A percentile compares a stretch with the other conserved stretches of the same genome.
Evolutionary conservation across 2,888 invertebrate genomes (phyloP).

Genomic region (Charanyca ferruginea): DNA sequence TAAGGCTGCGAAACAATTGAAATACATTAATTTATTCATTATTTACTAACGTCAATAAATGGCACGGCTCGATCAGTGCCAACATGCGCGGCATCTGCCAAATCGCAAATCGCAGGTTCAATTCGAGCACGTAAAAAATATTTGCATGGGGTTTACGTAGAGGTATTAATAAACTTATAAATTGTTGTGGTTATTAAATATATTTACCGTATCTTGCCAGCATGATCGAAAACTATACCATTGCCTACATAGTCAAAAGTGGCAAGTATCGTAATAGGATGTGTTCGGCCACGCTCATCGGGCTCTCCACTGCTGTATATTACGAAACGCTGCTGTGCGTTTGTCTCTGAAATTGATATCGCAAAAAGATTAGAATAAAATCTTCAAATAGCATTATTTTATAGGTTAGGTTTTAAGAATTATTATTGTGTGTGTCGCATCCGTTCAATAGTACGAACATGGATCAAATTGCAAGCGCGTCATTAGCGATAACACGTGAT

Average conservation of each 20-base stretch:
- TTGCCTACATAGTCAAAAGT: conserved; percentile 86
- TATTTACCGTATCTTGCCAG: conserved; percentile 83
- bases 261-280: conserved; percentile 81
- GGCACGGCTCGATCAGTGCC: too few species aligned
- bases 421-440: too few species aligned
- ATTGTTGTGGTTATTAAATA: too few species aligned
- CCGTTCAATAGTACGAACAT: too few species aligned
- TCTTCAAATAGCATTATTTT: neutral
- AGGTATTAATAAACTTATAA: neutral
- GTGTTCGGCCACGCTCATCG: conserved; percentile 79
- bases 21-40: neutral
- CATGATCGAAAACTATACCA: conserved; percentile 85
- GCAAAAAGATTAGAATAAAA: neutral
- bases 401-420: too few species aligned
- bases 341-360: conserved; percentile 74
- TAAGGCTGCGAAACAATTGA: conserved; percentile 73
- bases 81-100: too few species aligned
- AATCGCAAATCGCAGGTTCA: too few species aligned
- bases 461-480: too few species aligned
- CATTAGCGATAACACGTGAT: too few species aligned
- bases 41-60: too few species aligned
- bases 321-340: conserved; percentile 84
- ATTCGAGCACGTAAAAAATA: too few species aligned
- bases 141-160: neutral
- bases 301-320: conserved; percentile 84